Conservation (phyloP, 2,113 vertebrate genomes). For the Ceyx margarethae region DNA sequence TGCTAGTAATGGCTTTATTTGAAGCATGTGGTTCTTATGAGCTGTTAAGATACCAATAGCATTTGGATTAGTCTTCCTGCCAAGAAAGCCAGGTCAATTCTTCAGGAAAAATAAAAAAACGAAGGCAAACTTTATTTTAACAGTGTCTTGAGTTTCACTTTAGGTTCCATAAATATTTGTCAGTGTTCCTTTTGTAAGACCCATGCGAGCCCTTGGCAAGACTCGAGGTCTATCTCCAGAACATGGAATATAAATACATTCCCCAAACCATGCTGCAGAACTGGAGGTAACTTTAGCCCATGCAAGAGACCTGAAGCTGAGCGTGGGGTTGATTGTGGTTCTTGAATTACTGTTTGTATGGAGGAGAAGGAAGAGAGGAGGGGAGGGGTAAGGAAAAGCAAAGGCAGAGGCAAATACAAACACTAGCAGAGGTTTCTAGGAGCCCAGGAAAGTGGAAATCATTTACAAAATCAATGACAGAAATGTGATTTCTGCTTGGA, state of each 20-base stretch:
- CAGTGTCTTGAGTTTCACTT: conserved; percentile 72
- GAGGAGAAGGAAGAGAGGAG: neutral
- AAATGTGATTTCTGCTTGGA: conserved; percentile 37
- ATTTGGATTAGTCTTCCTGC: conserved; percentile 61
- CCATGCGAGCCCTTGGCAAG: conserved; percentile 61
- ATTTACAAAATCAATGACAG: neutral
- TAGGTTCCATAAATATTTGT: conserved; percentile 77
- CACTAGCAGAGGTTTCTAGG: neutral
- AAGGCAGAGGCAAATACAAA: neutral
- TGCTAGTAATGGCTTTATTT: conserved; percentile 59
- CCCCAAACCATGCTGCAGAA: conserved; percentile 24
- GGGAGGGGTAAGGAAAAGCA: neutral
- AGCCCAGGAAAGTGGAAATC: neutral
- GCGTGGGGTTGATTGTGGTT: neutral
- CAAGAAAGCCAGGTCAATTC: conserved; percentile 65
- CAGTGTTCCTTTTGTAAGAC: conserved; percentile 67
- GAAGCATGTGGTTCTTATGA: conserved; percentile 68
- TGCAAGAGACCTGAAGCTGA: conserved; percentile 40
- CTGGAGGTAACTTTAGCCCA: conserved; percentile 39
- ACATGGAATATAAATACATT: conserved; percentile 65
- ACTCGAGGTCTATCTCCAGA: conserved; percentile 54
- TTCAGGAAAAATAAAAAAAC: conserved; percentile 49
- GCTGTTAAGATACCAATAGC: conserved; percentile 69
- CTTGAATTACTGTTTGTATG: conserved; percentile 22
- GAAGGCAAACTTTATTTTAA: conserved; percentile 75